Evolutionary conservation across 1,140 invertebrate genomes (phyloP).

Genomic region (Notospermus geniculatus): DNA sequence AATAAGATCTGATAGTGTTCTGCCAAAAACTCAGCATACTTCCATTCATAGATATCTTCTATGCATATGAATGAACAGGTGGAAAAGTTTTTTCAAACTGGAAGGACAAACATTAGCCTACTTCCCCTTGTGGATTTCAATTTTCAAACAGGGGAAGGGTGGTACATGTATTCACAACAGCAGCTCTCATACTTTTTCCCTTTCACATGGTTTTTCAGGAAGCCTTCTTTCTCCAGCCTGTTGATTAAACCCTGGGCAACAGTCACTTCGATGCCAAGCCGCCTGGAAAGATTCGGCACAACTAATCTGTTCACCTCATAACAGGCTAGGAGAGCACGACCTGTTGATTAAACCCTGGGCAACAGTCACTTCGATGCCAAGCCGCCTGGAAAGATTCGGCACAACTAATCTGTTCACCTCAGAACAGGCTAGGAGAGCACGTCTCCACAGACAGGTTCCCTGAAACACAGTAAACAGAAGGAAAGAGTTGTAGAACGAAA

Average conservation of each 20-base stretch:
- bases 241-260: constrained; percentile 49
- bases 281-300: constrained; percentile 36
- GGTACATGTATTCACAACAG: not conserved
- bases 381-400: constrained; percentile 37
- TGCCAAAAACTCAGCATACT: too few species aligned
- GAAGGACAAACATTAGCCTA: too few species aligned
- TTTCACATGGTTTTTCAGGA: constrained; percentile 36
- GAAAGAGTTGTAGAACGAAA: not conserved
- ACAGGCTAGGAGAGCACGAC: constrained; percentile 39
- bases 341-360: constrained; percentile 48
- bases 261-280: constrained; percentile 45
- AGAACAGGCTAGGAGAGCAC: constrained; percentile 37
- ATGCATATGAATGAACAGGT: too few species aligned
- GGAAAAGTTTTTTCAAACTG: too few species aligned
- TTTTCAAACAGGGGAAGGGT: too few species aligned
- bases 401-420: constrained; percentile 39
- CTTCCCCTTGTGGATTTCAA: too few species aligned
- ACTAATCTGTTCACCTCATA: constrained; percentile 37
- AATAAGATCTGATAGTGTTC: too few species aligned
- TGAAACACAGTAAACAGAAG: too few species aligned
- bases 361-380: constrained; percentile 47
- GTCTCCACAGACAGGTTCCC: constrained; percentile 51
- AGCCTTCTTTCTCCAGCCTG: constrained; percentile 50
- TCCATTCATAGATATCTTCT: too few species aligned
- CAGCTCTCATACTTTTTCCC: constrained; percentile 29